These are phyloP conservation scores for Prosopocoilus inquinatus DNA, from an alignment of 2,888 invertebrate genomes.

Conservation along the genomic window DNA sequence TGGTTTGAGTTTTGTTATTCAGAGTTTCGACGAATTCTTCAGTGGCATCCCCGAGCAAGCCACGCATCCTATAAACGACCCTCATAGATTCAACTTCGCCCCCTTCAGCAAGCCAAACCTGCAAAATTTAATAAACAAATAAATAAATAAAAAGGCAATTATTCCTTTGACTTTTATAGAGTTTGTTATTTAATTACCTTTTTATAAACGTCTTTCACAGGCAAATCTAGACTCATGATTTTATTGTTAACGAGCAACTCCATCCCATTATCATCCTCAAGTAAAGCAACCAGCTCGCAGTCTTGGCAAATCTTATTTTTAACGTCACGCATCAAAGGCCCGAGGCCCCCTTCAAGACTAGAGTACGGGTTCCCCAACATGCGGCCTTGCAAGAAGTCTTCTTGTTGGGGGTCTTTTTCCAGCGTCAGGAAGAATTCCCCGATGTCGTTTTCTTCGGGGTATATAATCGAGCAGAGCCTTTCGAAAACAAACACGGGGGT, in stretches of 20 bases:
- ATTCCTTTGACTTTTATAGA: not conserved
- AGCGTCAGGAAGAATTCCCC: conserved; percentile 95
- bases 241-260: conserved; percentile 96
- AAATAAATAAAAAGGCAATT: conserved; percentile 5
- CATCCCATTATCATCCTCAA: conserved; percentile 99
- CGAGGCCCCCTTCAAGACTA: conserved; percentile 88
- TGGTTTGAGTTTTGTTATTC: conserved; percentile 79
- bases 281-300: conserved; percentile 94
- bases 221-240: conserved; percentile 94
- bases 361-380: conserved; percentile 99
- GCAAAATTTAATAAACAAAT: conserved; percentile 11
- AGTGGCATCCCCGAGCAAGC: conserved; percentile 95
- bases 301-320: conserved; percentile 99
- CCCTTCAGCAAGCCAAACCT: conserved; percentile 88
- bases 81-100: conserved; percentile 95
- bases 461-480: conserved; percentile 93
- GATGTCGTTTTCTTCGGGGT: conserved; percentile 95
- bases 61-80: conserved; percentile 96
- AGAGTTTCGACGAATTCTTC: conserved; percentile 97
- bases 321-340: conserved; percentile 96
- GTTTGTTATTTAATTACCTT: conserved; percentile 55
- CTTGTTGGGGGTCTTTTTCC: conserved; percentile 98
- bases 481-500: conserved; percentile 99
- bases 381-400: conserved; percentile 94
- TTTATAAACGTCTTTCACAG: conserved; percentile 88